These are phyloP conservation scores for Eriosoma lanigerum DNA, from an alignment of 1,140 invertebrate species.

Conservation along the genomic window DNA sequence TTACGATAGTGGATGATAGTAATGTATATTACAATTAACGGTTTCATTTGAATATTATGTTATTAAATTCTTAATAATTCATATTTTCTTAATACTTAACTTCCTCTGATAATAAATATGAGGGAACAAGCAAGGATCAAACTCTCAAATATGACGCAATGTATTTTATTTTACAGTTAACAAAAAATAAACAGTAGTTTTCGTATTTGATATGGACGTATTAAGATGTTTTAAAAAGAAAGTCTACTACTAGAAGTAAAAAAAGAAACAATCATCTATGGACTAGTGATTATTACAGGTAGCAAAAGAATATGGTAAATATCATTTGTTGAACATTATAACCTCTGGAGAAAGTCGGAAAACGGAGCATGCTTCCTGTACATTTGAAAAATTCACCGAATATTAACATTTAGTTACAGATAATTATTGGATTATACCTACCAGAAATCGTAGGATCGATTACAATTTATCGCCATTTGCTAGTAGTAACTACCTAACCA, in stretches of 20 bases:
- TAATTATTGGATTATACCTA: constrained; percentile 43
- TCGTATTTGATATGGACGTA: constrained; percentile 4
- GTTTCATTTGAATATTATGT: too few relatives aligned
- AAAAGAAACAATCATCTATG: constrained; percentile 40
- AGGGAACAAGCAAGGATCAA: not conserved
- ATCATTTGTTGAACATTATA: constrained; percentile 36
- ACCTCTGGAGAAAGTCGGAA: constrained; percentile 32
- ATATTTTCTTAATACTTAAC: too few relatives aligned
- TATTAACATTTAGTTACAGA: constrained; percentile 49
- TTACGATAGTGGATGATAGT: too few relatives aligned
- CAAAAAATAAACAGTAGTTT: not conserved
- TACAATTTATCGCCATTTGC: not conserved
- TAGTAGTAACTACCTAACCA: too few relatives aligned
- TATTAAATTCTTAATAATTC: too few relatives aligned
- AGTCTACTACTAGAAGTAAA: constrained; percentile 17
- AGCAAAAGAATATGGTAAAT: constrained; percentile 3
- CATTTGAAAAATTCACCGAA: constrained; percentile 40
- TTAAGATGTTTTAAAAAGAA: constrained; percentile 38
- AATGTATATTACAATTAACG: too few relatives aligned
- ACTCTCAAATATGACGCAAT: not conserved
- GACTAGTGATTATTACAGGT: constrained; percentile 31
- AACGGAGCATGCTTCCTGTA: constrained; percentile 41
- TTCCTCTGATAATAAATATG: too few relatives aligned
- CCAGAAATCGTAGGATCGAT: constrained; percentile 4
- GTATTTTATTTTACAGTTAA: not conserved